Conservation (phyloP, 2,888 invertebrate genomes). For the Pachymerium ferrugineum region DNA sequence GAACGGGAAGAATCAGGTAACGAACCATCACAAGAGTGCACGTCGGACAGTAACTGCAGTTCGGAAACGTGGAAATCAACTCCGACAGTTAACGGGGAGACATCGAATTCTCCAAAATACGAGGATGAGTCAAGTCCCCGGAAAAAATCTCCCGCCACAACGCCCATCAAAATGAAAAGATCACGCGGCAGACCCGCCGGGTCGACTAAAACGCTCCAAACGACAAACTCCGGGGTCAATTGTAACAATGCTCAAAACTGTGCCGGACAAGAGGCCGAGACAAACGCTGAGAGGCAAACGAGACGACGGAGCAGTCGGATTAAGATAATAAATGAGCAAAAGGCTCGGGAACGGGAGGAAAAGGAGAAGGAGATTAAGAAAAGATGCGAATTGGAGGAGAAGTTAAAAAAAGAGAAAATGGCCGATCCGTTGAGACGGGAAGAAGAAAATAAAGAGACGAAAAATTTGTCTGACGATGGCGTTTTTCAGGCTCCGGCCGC, state of each 20-base stretch:
- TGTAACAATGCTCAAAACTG: background rate
- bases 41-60: conserved; percentile 6
- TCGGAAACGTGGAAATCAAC: background rate
- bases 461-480: background rate
- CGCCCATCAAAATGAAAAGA: background rate
- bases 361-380: conserved; percentile 30
- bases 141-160: background rate
- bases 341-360: conserved; percentile 36
- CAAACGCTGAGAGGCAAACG: too few relatives aligned
- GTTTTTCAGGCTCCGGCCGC: background rate
- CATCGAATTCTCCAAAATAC: background rate
- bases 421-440: conserved; percentile 29
- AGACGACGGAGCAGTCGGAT: conserved; percentile 39
- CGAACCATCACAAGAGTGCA: background rate
- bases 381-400: background rate
- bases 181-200: background rate
- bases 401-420: background rate
- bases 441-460: background rate
- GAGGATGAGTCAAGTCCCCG: background rate
- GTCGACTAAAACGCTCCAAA: background rate
- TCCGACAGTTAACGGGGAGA: background rate
- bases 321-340: conserved; percentile 37
- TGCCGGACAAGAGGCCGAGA: background rate
- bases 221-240: too few relatives aligned
- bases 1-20: background rate